phyloP scores from a whole-genome alignment of 1,140 invertebrate genomes.

The Scaptomyza montana region DNA sequence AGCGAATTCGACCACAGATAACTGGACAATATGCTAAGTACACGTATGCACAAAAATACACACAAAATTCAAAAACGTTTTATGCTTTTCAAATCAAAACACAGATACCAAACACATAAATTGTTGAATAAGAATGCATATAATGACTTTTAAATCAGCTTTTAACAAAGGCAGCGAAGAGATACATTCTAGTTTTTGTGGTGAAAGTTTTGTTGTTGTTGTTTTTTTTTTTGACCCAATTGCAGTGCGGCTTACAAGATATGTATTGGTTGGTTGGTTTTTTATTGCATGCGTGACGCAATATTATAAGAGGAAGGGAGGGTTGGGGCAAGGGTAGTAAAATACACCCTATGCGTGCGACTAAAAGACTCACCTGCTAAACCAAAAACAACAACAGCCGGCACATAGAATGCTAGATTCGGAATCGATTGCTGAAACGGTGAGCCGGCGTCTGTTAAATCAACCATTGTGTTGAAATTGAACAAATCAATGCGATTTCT shows the following conservation, averaged over 20 bases:
- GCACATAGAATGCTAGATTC: conserved; percentile 90
- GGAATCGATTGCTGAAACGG: conserved; percentile 92
- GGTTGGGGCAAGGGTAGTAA: too few species aligned
- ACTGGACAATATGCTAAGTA: conserved; percentile 30
- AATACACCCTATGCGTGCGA: not conserved
- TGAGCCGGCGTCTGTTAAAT: conserved; percentile 83
- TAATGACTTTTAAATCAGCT: conserved; percentile 33
- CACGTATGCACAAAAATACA: conserved; percentile 53
- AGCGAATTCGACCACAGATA: conserved; percentile 28
- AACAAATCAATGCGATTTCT: not conserved
- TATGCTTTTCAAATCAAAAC: too few species aligned
- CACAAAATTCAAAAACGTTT: not conserved
- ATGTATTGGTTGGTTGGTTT: not conserved
- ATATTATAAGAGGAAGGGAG: not conserved
- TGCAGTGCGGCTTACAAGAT: conserved; percentile 27
- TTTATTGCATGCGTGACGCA: conserved; percentile 42
- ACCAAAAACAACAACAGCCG: conserved; percentile 89
- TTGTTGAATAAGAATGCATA: conserved; percentile 37
- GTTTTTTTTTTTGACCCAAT: conserved; percentile 52
- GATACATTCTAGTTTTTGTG: conserved; percentile 33
- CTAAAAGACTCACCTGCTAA: conserved; percentile 87
- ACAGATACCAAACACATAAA: conserved; percentile 32
- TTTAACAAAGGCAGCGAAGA: not conserved
- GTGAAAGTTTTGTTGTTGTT: conserved; percentile 56
- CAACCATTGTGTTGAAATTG: conserved; percentile 85